Evolutionary conservation across 1,140 invertebrate genomes (phyloP).

Genomic region (Ostrea edulis): DNA sequence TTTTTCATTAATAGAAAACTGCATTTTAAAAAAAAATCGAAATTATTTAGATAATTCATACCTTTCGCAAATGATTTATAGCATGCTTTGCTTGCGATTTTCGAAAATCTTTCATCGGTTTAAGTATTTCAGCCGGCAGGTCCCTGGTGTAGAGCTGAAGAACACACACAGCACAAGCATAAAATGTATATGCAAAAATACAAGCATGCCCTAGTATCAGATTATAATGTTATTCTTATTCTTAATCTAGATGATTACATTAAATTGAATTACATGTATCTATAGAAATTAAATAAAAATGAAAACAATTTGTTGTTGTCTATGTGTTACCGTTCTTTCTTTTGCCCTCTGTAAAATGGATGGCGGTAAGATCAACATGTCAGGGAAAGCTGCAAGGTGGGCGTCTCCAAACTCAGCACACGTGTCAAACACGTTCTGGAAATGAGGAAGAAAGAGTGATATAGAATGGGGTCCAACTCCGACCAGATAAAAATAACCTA

Average conservation of each 20-base stretch:
- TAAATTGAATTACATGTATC: background rate
- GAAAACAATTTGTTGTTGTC: background rate
- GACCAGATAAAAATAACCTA: no score
- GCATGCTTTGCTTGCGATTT: background rate
- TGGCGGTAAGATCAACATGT: background rate
- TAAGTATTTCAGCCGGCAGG: background rate
- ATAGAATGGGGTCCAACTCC: no score
- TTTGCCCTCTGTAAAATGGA: background rate
- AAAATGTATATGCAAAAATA: background rate
- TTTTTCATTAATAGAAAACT: no score
- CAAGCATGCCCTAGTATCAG: background rate
- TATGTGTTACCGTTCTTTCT: background rate
- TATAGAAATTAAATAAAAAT: background rate
- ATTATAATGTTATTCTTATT: background rate
- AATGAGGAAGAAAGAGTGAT: background rate
- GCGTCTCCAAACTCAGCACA: background rate
- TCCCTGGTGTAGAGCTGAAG: background rate
- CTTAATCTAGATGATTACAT: background rate
- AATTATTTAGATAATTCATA: background rate
- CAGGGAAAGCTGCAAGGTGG: background rate
- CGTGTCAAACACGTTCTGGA: background rate
- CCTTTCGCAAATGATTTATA: background rate
- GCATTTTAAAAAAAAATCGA: no score
- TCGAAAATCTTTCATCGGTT: conserved; percentile 36
- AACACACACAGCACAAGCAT: background rate